Conservation (phyloP, 2,888 invertebrate species). For the Hybos culiciformis region DNA sequence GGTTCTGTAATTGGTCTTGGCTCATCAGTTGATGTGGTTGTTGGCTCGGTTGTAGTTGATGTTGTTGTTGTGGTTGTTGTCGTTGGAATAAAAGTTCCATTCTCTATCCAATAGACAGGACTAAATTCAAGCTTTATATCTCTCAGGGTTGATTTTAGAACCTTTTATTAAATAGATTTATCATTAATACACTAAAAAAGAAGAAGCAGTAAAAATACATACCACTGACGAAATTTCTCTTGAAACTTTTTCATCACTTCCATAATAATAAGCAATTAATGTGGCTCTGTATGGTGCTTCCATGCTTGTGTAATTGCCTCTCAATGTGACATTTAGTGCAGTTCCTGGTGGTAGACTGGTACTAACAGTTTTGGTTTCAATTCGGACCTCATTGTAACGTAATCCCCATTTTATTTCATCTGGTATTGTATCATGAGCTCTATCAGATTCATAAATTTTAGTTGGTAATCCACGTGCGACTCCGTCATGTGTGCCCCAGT, state of each 20-base stretch:
- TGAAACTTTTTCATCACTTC: constrained; percentile 28
- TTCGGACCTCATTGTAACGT: constrained; percentile 39
- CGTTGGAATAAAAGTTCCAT: constrained; percentile 64
- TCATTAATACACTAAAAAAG: background rate
- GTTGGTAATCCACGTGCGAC: constrained; percentile 32
- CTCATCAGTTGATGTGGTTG: constrained; percentile 40
- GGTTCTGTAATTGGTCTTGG: constrained; percentile 35
- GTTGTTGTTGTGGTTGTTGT: constrained; percentile 51
- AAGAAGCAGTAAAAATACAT: constrained; percentile 10
- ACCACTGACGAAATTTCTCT: constrained; percentile 30
- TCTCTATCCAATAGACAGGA: constrained; percentile 61
- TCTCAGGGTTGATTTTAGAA: constrained; percentile 46
- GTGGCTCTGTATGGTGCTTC: constrained; percentile 63
- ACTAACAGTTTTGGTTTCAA: constrained; percentile 42
- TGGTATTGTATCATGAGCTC: constrained; percentile 23
- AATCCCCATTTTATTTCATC: constrained; percentile 59
- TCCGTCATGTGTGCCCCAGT: constrained; percentile 66
- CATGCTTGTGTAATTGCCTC: constrained; percentile 55
- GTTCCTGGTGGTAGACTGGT: constrained; percentile 62
- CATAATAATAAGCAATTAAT: constrained; percentile 44
- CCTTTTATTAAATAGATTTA: constrained; percentile 17
- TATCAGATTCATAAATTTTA: constrained; percentile 35
- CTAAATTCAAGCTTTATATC: constrained; percentile 60
- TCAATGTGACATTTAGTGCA: constrained; percentile 65
- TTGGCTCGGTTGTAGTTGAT: constrained; percentile 41